A percentile compares a stretch with the other conserved stretches of the same genome.
Evolutionary conservation across 2,113 vertebrate species (phyloP).

Genomic region (Chloebia gouldiae): DNA sequence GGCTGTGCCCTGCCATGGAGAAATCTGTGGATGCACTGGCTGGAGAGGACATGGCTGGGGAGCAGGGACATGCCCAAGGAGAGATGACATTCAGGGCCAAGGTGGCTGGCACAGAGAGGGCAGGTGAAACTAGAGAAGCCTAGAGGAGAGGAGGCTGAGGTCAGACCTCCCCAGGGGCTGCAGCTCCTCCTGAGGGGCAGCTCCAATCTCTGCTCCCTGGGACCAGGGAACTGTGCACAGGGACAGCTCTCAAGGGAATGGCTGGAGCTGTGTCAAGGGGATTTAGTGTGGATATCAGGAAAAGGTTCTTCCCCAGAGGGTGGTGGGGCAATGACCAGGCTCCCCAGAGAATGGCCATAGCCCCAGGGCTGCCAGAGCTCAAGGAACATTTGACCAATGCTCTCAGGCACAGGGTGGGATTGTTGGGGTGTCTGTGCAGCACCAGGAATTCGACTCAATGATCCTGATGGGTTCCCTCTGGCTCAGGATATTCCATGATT

Average conservation of each 20-base stretch:
- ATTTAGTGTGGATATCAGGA: background rate
- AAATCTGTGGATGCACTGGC: background rate
- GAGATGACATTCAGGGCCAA: background rate
- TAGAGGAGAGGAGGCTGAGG: background rate
- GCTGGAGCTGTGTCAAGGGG: background rate
- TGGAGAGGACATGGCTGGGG: background rate
- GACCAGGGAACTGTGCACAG: background rate
- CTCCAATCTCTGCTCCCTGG: background rate
- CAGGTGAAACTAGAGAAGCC: background rate
- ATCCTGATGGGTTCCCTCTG: background rate
- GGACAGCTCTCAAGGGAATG: accelerated
- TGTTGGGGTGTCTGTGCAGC: background rate
- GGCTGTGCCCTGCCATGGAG: background rate
- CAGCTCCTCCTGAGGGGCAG: background rate
- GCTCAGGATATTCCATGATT: background rate
- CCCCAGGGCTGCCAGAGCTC: background rate
- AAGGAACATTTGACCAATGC: accelerated
- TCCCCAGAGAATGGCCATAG: background rate
- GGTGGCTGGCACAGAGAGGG: background rate
- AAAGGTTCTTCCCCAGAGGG: background rate
- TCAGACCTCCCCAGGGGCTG: accelerated
- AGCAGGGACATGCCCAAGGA: background rate
- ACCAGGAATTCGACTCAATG: accelerated
- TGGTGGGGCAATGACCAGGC: accelerated
- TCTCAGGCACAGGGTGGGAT: background rate